Conservation (phyloP, 2,113 vertebrate species). For the Emydocephalus ijimae region DNA sequence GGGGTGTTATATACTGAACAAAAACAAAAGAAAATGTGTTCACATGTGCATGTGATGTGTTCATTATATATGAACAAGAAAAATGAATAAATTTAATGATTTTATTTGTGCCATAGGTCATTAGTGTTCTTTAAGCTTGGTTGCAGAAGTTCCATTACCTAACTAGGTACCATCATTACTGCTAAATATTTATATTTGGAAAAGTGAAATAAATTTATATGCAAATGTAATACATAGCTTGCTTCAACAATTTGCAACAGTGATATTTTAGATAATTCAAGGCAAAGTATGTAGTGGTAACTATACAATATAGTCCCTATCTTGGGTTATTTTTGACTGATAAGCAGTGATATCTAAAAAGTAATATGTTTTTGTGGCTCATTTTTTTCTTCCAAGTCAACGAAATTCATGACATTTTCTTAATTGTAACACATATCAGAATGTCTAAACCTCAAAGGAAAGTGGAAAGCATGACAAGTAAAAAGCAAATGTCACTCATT, state of each 20-base stretch:
- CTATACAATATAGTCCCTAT: rapidly evolving
- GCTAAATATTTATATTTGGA: neutral
- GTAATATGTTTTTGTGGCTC: too few relatives aligned
- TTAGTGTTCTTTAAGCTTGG: too few relatives aligned
- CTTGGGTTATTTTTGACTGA: rapidly evolving
- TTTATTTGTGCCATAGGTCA: too few relatives aligned
- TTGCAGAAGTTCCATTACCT: too few relatives aligned
- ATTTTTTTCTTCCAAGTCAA: neutral
- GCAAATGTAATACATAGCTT: neutral
- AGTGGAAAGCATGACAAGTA: neutral
- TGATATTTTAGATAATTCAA: neutral
- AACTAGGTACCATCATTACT: too few relatives aligned
- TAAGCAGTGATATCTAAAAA: neutral
- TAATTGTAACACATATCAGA: neutral
- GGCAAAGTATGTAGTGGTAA: rapidly evolving
- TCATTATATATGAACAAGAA: neutral
- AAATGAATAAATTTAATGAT: neutral
- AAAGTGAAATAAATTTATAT: neutral
- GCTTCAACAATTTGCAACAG: neutral
- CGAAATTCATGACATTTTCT: neutral
- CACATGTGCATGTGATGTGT: neutral
- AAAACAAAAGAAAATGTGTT: neutral
- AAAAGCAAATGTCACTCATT: neutral
- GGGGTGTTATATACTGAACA: too few relatives aligned
- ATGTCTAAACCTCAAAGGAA: neutral